Percentiles rank a stretch among this genome's conserved stretches.
These are phyloP conservation scores for Tarsius wallacei DNA, from an alignment of 2,797 vertebrate species.

Conservation along the genomic window DNA sequence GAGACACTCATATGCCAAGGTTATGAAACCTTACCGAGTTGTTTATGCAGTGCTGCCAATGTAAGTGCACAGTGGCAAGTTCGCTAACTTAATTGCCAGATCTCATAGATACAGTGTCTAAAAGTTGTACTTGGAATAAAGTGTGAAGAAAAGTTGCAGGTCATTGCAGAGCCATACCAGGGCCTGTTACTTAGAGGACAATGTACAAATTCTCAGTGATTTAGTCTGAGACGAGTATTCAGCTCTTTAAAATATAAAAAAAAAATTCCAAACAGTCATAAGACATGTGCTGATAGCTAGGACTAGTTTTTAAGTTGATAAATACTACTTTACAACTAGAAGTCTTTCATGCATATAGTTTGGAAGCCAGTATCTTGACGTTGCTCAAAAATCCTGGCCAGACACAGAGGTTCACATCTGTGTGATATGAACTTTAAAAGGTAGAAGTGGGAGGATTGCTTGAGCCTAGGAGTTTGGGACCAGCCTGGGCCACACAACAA, in stretches of 20 bases:
- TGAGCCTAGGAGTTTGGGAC: no score
- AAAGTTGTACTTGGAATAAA: not conserved
- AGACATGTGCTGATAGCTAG: not conserved
- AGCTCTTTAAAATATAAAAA: not conserved
- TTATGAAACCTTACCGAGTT: no score
- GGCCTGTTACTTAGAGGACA: not conserved
- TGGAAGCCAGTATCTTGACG: not conserved
- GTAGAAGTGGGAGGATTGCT: no score
- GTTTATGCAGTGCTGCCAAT: no score
- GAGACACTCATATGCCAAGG: no score
- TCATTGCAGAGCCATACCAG: not conserved
- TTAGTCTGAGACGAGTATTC: not conserved
- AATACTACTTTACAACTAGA: not conserved
- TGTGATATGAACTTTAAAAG: no score
- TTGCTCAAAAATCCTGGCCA: no score
- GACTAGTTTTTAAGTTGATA: not conserved
- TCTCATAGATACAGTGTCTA: not conserved
- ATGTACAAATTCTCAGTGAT: not conserved
- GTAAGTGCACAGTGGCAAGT: no score
- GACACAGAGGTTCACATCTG: no score
- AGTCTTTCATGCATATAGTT: not conserved
- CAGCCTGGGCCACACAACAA: no score
- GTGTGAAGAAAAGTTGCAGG: not conserved
- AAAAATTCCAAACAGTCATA: not conserved
- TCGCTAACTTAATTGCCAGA: no score